Evolutionary conservation across 2,797 vertebrate species (phyloP).

Genomic region (Sebastes cheni): DNA sequence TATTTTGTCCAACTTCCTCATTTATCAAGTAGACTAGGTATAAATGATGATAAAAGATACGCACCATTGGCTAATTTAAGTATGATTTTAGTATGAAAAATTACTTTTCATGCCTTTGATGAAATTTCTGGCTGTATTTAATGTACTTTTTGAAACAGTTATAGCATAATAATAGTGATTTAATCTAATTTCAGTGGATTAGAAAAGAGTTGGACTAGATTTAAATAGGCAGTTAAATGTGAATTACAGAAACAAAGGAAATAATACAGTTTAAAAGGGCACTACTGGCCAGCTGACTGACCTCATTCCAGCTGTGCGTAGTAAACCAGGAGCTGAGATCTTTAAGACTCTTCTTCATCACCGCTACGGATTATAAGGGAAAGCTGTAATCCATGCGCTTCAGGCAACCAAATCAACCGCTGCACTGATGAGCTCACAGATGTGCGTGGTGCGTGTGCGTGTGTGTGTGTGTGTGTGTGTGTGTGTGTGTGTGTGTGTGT

Average conservation of each 20-base stretch:
- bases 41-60: not conserved
- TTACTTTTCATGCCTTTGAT: not conserved
- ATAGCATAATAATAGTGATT: not conserved
- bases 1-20: not conserved
- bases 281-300: conserved; percentile 31
- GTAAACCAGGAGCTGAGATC: conserved; percentile 59
- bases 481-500: conserved; percentile 31
- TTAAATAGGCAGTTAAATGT: not conserved
- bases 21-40: not conserved
- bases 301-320: conserved; percentile 61
- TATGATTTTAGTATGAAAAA: not conserved
- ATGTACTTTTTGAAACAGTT: not conserved
- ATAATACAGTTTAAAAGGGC: conserved; percentile 2
- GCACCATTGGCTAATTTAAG: not conserved
- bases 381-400: conserved; percentile 71
- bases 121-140: not conserved
- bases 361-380: conserved; percentile 64
- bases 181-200: not conserved
- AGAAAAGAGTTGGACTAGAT: not conserved
- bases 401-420: conserved; percentile 68
- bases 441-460: conserved; percentile 50
- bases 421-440: conserved; percentile 71
- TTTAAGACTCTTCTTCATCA: conserved; percentile 70
- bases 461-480: conserved; percentile 7
- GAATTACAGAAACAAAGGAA: conserved; percentile 15